Base-by-base conservation (phyloP, 2,797 vertebrate genomes). In the Gymnocypris eckloni region DNA sequence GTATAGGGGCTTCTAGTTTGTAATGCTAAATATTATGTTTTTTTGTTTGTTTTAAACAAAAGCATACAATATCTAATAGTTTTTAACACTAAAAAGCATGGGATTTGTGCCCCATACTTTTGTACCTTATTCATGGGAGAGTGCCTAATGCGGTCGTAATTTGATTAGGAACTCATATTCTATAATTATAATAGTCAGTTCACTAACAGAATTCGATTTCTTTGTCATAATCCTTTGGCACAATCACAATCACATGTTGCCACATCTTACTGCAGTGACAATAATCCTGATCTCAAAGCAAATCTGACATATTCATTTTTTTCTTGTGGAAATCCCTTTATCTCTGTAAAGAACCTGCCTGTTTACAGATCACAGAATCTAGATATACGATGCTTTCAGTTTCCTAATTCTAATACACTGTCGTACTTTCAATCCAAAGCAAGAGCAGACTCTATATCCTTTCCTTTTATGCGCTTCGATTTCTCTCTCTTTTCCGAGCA, bases 221-320 rank as follows among this genome's bases (percentile, higher is more conserved):
- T 56, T 50, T 54, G 48, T 67, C 54, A 2, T n/a, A 69, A 50
- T 50, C 28, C 61, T 81, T 70, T 54, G 48, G 59, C 28, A 71
- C 59, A 25, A 72, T 81, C 43, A 48, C 61, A 66, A 50, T 70
- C 22, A 25, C 52, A 81, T 6, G 50, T 28, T 72, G 37, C n/a
- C 66, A 41, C 22, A 45, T 61, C 8, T 61, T 43, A 79, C 22
- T 13, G 22, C 37, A 72, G 37, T 45, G n/a, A 82, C 22, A 25
- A 72, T 54, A 72, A 66, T 79, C 78, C 78, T 66, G 41, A 79
- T 79, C 41, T 33, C n/a, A 66, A 79, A 25, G n/a, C n/a, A 79
- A 33, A 79, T 67, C 41, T 72, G 50, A 82, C 52, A 56, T 25
- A 70, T 59, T 82, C 6, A 43, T 56, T 41, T 82, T 39, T 50